Evolutionary conservation across 1,140 invertebrate genomes (phyloP), one percentile per base, ranked within the genome.

Genomic region (Anastrepha obliqua): DNA sequence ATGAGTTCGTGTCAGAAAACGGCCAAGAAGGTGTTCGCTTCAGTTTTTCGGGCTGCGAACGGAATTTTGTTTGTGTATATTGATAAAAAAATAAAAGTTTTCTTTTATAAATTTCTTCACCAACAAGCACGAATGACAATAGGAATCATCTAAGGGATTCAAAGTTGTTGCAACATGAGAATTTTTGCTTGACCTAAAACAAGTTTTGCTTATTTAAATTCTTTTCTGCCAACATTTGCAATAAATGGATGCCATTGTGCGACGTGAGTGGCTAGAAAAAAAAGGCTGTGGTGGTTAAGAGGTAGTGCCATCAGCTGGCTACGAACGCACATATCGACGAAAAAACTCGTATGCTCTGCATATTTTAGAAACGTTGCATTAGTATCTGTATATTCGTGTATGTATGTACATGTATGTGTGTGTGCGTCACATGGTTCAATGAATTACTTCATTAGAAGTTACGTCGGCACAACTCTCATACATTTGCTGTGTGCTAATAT

Each of bases 371-470:
- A 13, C 60, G 11, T 55, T 55, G 51, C 51, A 55, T 11, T 8
- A 55, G 51, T 2, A 55, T 6, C 11, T 11, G 51, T 55, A 11
- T 55, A 55, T 6, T 55, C 51, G 51, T 55, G 51, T 55, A 55
- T 55, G 51, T 55, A 11, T 55, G 11, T 3, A 9, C n/a, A 4
- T 62, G 13, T n/a, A n/a, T 6, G 13, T 62, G 13, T 62, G 13
- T 62, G 8, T 62, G 2, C 86, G 86, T 87, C 86, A 87, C 60
- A 67, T 47, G 91, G 91, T 91, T 92, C 91, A 91, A 91, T 91
- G 91, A 91, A 91, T 91, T 91, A 91, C 91, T 91, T 91, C 91
- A 91, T 91, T 91, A 91, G 91, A 51, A 39, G 70, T 4, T 15
- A 15, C 4, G n/a, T 13, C 4, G n/a, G 2, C 60, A 62, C 13